Percentiles rank a stretch among this genome's conserved stretches.
These are phyloP conservation scores for Leptinotarsa defecta DNA, from an alignment of 1,140 invertebrate genomes.

Conservation along the genomic window DNA sequence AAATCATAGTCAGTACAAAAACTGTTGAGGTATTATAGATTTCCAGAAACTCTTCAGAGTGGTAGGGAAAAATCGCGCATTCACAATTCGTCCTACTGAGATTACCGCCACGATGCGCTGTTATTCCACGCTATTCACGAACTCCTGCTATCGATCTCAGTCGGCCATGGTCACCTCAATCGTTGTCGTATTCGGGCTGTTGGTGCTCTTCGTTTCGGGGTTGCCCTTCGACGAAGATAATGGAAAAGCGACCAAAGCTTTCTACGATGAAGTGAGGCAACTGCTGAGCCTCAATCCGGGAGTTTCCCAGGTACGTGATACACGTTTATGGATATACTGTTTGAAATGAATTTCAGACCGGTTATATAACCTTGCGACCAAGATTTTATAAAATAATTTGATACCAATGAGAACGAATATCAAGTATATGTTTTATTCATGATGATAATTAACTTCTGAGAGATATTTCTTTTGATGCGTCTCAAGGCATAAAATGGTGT, in stretches of 20 bases:
- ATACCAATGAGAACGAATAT: no score
- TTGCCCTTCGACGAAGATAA: slow-evolving; percentile 32
- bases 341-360: no score
- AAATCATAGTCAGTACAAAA: no score
- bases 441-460: no score
- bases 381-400: no score
- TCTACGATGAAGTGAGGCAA: slow-evolving; percentile 50
- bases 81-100: neutral
- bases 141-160: slow-evolving; percentile 24
- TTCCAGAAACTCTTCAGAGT: neutral
- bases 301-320: neutral
- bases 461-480: no score
- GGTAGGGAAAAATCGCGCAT: neutral
- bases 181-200: slow-evolving; percentile 23
- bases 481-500: no score
- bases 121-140: neutral
- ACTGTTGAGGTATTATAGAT: neutral
- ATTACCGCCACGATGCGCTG: neutral
- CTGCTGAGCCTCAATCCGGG: slow-evolving; percentile 41
- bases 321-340: no score
- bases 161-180: slow-evolving; percentile 37
- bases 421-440: no score
- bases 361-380: no score
- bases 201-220: slow-evolving; percentile 13
- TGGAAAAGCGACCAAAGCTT: slow-evolving; percentile 30